phyloP scores from a whole-genome alignment of 2,888 invertebrate genomes.

The Ormia ochracea region DNA sequence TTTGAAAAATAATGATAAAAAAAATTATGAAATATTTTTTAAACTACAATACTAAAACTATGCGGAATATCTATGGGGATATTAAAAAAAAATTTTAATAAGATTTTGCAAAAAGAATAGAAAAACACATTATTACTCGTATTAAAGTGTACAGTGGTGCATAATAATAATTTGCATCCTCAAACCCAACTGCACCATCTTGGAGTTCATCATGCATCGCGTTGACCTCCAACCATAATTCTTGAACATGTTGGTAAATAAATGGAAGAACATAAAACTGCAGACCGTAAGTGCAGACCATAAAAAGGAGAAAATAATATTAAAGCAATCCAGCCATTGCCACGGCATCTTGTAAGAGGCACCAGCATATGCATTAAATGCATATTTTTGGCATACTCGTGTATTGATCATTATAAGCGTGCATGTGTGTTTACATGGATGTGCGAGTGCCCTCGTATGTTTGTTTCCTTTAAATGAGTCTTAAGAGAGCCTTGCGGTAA shows the following conservation, averaged over 20 bases:
- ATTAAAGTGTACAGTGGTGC: neutral
- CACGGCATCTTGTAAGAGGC: neutral
- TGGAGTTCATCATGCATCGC: constrained; percentile 40
- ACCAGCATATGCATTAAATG: constrained; percentile 22
- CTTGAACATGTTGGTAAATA: neutral
- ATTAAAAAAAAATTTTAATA: no score
- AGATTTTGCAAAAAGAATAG: neutral
- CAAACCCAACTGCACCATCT: neutral
- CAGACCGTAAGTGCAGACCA: constrained; percentile 38
- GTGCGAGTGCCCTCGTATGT: neutral
- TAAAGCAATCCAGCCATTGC: constrained; percentile 10
- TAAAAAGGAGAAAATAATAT: constrained; percentile 2
- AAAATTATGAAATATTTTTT: no score
- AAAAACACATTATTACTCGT: neutral
- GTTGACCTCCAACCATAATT: constrained; percentile 58
- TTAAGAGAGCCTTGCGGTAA: constrained; percentile 39
- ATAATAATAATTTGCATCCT: neutral
- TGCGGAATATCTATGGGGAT: no score
- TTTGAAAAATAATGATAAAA: no score
- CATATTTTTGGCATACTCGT: constrained; percentile 20
- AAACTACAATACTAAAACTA: no score
- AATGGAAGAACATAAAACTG: constrained; percentile 1
- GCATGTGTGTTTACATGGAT: constrained; percentile 1
- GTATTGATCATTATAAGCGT: neutral
- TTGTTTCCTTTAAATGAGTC: constrained; percentile 15